A percentile compares a stretch with the other conserved stretches of the same genome.
Evolutionary conservation across 2,888 invertebrate species (phyloP).

Genomic region (Megamerina dolium): DNA sequence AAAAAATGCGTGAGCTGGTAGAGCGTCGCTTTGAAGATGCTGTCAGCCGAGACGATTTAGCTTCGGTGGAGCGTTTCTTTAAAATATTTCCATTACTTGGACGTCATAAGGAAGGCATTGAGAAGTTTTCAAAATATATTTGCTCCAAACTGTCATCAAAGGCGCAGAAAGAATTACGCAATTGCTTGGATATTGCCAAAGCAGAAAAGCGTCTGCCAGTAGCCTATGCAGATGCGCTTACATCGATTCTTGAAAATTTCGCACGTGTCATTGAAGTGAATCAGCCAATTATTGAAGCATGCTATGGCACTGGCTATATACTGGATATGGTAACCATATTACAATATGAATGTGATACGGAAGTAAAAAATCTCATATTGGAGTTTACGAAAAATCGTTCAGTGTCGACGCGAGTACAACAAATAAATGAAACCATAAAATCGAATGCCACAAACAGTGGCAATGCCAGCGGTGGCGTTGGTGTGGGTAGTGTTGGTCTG

Average conservation of each 20-base stretch:
- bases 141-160: slow-evolving; percentile 66
- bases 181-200: slow-evolving; percentile 59
- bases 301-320: slow-evolving; percentile 76
- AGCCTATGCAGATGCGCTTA: slow-evolving; percentile 79
- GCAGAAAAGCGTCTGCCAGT: slow-evolving; percentile 69
- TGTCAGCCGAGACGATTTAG: slow-evolving; percentile 77
- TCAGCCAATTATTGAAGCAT: slow-evolving; percentile 83
- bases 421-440: slow-evolving; percentile 56
- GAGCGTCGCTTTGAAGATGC: slow-evolving; percentile 85
- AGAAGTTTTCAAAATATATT: slow-evolving; percentile 80
- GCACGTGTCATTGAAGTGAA: slow-evolving; percentile 79
- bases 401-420: slow-evolving; percentile 57
- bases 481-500: slow-evolving; percentile 27
- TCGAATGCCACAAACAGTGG: slow-evolving; percentile 15
- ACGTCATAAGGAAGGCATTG: slow-evolving; percentile 83
- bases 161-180: slow-evolving; percentile 65
- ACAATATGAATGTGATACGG: slow-evolving; percentile 73
- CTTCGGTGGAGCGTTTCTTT: slow-evolving; percentile 89
- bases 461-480: too few species aligned
- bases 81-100: slow-evolving; percentile 94
- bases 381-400: slow-evolving; percentile 69
- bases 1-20: slow-evolving; percentile 56
- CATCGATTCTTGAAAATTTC: slow-evolving; percentile 77
- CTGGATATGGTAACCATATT: slow-evolving; percentile 65
- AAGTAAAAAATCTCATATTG: slow-evolving; percentile 55